Conservation (phyloP, 2,888 invertebrate genomes). For the Spatulosminthurus flaviceps region DNA sequence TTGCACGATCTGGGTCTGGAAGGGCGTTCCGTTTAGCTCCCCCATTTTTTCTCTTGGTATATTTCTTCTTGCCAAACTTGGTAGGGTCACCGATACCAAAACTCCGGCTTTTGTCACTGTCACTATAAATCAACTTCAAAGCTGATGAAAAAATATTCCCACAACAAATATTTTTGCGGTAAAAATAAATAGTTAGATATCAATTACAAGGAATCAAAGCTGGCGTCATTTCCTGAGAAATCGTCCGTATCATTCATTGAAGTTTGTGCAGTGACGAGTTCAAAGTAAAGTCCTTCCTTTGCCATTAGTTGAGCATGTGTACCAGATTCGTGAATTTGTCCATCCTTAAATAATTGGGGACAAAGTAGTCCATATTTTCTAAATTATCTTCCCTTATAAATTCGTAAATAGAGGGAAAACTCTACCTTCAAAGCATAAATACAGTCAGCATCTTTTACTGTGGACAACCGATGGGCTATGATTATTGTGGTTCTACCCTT, state of each 20-base stretch:
- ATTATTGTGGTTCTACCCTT: constrained; percentile 65
- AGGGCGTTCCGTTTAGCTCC: constrained; percentile 40
- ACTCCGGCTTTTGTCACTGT: constrained; percentile 30
- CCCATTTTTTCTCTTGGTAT: not conserved
- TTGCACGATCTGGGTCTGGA: constrained; percentile 57
- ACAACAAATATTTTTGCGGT: too few species aligned
- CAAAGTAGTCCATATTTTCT: too few species aligned
- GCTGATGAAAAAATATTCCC: not conserved
- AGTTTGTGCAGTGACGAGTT: constrained; percentile 64
- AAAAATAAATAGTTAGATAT: too few species aligned
- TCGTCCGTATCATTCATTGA: constrained; percentile 56
- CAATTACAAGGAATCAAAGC: constrained; percentile 44
- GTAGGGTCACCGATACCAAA: constrained; percentile 41
- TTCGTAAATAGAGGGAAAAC: too few species aligned
- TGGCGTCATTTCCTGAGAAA: constrained; percentile 51
- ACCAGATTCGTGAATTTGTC: constrained; percentile 65
- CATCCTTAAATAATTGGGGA: constrained; percentile 57
- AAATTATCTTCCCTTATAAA: too few species aligned
- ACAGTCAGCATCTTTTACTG: constrained; percentile 64
- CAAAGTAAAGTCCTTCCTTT: constrained; percentile 65
- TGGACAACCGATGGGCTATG: constrained; percentile 65
- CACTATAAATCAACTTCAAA: too few species aligned
- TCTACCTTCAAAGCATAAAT: constrained; percentile 65
- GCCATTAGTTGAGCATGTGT: constrained; percentile 65
- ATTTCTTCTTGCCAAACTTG: constrained; percentile 33